These are phyloP conservation scores for Polyommatus icarus DNA, from an alignment of 2,888 invertebrate genomes.

Conservation along the genomic window DNA sequence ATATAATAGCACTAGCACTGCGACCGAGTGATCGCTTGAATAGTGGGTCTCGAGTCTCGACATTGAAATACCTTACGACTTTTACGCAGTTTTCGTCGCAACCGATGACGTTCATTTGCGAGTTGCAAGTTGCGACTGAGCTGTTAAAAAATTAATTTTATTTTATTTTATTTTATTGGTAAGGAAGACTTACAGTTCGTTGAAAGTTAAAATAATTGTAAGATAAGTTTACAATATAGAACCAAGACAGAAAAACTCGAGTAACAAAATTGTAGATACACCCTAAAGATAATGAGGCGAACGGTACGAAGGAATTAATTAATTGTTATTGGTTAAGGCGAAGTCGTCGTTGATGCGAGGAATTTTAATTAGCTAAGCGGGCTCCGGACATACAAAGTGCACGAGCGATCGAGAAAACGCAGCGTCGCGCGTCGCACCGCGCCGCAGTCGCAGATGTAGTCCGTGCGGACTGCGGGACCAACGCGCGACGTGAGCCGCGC, in stretches of 20 bases:
- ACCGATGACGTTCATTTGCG: not conserved
- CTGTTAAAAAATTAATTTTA: conserved; percentile 11
- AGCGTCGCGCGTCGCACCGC: not conserved
- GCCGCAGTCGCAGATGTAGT: not conserved
- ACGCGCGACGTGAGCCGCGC: not conserved
- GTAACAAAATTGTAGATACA: conserved; percentile 12
- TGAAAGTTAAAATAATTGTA: no score
- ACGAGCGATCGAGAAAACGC: not conserved
- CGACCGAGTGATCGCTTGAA: not conserved
- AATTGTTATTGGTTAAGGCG: conserved; percentile 54
- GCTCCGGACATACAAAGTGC: conserved; percentile 51
- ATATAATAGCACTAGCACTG: not conserved
- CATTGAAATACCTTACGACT: not conserved
- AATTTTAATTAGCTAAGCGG: conserved; percentile 69
- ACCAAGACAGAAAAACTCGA: no score
- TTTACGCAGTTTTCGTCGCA: not conserved
- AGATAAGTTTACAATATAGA: no score
- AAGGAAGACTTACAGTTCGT: no score
- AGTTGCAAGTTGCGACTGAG: not conserved
- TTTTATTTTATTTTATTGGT: no score
- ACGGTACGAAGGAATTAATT: conserved; percentile 47
- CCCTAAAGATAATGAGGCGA: conserved; percentile 32
- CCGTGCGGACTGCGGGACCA: not conserved
- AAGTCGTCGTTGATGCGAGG: conserved; percentile 58
- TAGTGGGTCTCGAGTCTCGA: not conserved